phyloP scores from a whole-genome alignment of 2,888 invertebrate genomes.

The Eupithecia vulgata region DNA sequence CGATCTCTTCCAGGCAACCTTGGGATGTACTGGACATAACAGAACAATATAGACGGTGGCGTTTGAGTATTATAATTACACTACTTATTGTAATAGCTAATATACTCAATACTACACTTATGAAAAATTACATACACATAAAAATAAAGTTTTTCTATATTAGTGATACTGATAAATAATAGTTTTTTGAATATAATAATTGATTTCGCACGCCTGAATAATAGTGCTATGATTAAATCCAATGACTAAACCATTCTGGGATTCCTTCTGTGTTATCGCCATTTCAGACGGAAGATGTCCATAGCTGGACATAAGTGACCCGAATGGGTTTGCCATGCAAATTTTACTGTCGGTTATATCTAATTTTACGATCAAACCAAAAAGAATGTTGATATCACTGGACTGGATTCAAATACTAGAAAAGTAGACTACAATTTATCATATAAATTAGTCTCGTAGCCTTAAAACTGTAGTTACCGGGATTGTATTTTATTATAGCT shows the following conservation, averaged over 20 bases:
- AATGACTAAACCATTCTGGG: neutral
- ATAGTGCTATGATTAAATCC: neutral
- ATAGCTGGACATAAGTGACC: neutral
- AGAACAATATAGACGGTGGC: no score
- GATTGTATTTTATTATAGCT: conserved; percentile 45
- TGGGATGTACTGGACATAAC: no score
- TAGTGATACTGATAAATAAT: no score
- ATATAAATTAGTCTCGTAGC: neutral
- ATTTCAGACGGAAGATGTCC: neutral
- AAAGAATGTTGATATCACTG: neutral
- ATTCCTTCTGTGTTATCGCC: neutral
- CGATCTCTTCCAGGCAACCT: no score
- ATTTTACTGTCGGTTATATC: neutral
- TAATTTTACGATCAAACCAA: neutral
- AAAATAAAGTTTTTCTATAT: no score
- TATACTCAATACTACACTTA: no score
- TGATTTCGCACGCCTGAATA: no score
- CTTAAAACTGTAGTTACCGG: conserved; percentile 38
- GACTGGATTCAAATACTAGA: conserved; percentile 7
- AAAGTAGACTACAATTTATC: neutral
- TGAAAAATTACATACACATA: no score
- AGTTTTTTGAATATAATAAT: no score
- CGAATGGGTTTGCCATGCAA: neutral
- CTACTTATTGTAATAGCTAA: no score
- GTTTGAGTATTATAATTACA: no score